Evolutionary conservation across 1,140 invertebrate species (phyloP), one percentile per base, ranked within the genome.

Genomic region (Dendrolimus kikuchii): DNA sequence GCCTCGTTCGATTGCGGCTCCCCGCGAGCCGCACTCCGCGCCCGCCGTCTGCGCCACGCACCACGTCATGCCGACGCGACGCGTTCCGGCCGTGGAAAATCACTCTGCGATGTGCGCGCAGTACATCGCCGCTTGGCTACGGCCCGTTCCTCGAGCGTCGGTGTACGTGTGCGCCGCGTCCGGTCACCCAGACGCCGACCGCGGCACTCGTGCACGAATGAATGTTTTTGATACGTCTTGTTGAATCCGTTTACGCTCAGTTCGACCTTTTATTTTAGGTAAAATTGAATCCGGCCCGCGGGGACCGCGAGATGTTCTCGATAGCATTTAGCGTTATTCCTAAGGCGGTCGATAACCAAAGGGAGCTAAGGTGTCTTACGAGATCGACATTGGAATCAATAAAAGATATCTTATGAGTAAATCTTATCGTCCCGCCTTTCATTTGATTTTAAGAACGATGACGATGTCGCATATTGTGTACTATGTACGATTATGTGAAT

Each of bases 341-440:
- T 58, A 70, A 64, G 60, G 62, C 62, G 53, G 53, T 68, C 48
- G 58, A 58, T 66, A 64, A 66, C 67, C 71, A 71, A 65, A 68
- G 67, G 65, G 66, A 72, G 60, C 62, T 60, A 66, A 59, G 51
- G 57, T 71, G 62, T 65, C 71, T 66, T 61, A 58, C 59, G 51
- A 67, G 70, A 78, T 73, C 76, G 64, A 72, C 66, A 72, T 76
- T 73, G 62, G 66, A 71, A 75, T 74, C 64, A 72, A 75, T 81
- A 66, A 60, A 74, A 73, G 23, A 61, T 66, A 74, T 66, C 59
- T 66, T 77, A 62, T 68, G 73, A 72, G 60, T 73, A 77, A 71
- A 75, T 75, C 72, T 66, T 73, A 76, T 68, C 68, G 71, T 81
- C 73, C 77, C 77, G 76, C 79, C 77, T 85, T 81, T 77, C 64